Evolutionary conservation across 2,888 invertebrate genomes (phyloP).

Genomic region (Dryobota labecula): DNA sequence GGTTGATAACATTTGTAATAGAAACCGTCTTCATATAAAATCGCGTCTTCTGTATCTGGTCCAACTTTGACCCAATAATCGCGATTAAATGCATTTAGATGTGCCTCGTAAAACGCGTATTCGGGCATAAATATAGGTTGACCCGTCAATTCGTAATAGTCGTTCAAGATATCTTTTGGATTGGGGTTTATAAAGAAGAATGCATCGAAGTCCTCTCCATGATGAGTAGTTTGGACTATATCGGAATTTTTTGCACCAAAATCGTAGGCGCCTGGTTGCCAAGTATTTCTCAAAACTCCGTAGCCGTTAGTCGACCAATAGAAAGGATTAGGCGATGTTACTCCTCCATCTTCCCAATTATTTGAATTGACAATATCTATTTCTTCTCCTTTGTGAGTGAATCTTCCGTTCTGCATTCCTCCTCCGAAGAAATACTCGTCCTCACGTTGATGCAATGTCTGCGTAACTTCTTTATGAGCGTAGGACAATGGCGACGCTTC

Average conservation of each 20-base stretch:
- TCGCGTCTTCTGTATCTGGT: constrained; percentile 73
- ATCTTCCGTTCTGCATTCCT: constrained; percentile 88
- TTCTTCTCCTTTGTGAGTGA: constrained; percentile 82
- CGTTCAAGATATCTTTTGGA: constrained; percentile 79
- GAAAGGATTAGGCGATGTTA: constrained; percentile 85
- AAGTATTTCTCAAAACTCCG: constrained; percentile 84
- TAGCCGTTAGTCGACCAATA: constrained; percentile 86
- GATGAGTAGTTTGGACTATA: constrained; percentile 73
- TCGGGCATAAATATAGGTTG: constrained; percentile 84
- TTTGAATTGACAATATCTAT: constrained; percentile 83
- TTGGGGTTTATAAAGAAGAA: constrained; percentile 81
- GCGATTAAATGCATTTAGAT: constrained; percentile 86
- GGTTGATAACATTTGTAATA: constrained; percentile 85
- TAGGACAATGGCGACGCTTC: constrained; percentile 79
- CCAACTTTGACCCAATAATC: constrained; percentile 86
- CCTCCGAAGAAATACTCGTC: constrained; percentile 86
- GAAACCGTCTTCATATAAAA: constrained; percentile 83
- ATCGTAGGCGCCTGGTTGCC: constrained; percentile 83
- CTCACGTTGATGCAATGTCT: constrained; percentile 74
- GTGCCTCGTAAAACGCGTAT: constrained; percentile 86
- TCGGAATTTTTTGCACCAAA: constrained; percentile 75
- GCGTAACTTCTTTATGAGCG: constrained; percentile 70
- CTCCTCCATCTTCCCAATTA: constrained; percentile 83
- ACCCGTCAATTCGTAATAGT: constrained; percentile 86
- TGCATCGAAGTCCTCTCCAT: constrained; percentile 79